These are phyloP conservation scores for Lordiphosa stackelbergi DNA, from an alignment of 1,140 invertebrate genomes.

Conservation along the genomic window DNA sequence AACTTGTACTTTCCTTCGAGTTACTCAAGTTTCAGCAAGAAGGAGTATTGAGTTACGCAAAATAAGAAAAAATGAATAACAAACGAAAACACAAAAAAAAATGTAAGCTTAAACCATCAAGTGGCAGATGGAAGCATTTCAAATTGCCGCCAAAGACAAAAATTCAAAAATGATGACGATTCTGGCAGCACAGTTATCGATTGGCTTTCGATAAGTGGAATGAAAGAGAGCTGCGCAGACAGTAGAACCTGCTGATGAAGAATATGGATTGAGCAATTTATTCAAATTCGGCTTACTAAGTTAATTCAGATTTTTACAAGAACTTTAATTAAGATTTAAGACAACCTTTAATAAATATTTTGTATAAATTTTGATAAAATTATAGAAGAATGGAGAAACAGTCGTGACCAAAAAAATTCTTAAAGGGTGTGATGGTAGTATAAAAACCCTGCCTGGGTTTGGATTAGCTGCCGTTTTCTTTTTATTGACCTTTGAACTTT, in stretches of 20 bases:
- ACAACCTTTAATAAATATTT: too few species aligned
- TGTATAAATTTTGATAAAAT: too few species aligned
- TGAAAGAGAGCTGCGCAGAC: background rate
- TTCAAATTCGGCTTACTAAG: too few species aligned
- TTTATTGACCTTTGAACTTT: too few species aligned
- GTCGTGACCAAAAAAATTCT: too few species aligned
- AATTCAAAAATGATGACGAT: background rate
- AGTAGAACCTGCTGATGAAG: background rate
- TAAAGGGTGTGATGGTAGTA: too few species aligned
- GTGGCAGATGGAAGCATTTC: constrained; percentile 7
- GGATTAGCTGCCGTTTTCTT: too few species aligned
- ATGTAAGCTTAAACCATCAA: constrained; percentile 21
- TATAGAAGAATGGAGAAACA: too few species aligned
- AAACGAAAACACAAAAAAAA: constrained; percentile 1
- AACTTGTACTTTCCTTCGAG: constrained; percentile 60
- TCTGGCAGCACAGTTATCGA: constrained; percentile 18
- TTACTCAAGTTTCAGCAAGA: constrained; percentile 60
- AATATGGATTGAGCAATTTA: too few species aligned
- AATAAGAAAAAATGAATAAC: constrained; percentile 4
- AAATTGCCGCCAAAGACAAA: constrained; percentile 21
- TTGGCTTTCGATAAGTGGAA: background rate
- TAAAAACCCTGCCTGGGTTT: too few species aligned
- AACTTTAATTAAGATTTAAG: too few species aligned
- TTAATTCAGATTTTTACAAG: too few species aligned
- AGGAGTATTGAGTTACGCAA: constrained; percentile 51